Conservation (phyloP, 2,888 invertebrate genomes). For the Eueremaeus valkanovi region DNA sequence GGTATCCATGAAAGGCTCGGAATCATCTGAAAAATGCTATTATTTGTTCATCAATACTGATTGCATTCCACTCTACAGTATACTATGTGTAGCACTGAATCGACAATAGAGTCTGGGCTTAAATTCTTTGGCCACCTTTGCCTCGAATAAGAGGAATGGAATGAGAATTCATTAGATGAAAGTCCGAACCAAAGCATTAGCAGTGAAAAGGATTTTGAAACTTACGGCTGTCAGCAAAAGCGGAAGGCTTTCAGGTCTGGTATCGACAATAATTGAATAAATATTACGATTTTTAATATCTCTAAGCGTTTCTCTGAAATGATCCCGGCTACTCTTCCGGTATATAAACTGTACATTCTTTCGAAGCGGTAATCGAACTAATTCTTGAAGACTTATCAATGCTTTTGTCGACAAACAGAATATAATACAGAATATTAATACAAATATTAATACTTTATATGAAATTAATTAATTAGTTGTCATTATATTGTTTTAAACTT, state of each 20-base stretch:
- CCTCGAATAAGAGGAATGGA: background rate
- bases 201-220: too few relatives aligned
- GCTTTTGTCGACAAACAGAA: slow-evolving; percentile 59
- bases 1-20: too few relatives aligned
- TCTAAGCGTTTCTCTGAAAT: slow-evolving; percentile 69
- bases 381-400: slow-evolving; percentile 75
- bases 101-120: too few relatives aligned
- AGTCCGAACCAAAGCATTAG: too few relatives aligned
- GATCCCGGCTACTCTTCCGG: slow-evolving; percentile 63
- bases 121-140: background rate
- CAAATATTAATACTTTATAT: too few relatives aligned
- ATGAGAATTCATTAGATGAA: background rate
- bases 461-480: too few relatives aligned
- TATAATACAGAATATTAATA: too few relatives aligned
- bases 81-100: too few relatives aligned
- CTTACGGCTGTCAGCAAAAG: slow-evolving; percentile 82
- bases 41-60: too few relatives aligned
- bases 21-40: too few relatives aligned
- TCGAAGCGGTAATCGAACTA: slow-evolving; percentile 62
- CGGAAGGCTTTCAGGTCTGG: slow-evolving; percentile 68
- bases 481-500: too few relatives aligned
- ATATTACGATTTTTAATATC: slow-evolving; percentile 82
- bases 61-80: too few relatives aligned
- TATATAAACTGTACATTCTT: slow-evolving; percentile 62
- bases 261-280: slow-evolving; percentile 80